Evolutionary conservation across 2,113 vertebrate genomes (phyloP), one percentile per base, ranked within the genome.

Genomic region (Excalfactoria chinensis): DNA sequence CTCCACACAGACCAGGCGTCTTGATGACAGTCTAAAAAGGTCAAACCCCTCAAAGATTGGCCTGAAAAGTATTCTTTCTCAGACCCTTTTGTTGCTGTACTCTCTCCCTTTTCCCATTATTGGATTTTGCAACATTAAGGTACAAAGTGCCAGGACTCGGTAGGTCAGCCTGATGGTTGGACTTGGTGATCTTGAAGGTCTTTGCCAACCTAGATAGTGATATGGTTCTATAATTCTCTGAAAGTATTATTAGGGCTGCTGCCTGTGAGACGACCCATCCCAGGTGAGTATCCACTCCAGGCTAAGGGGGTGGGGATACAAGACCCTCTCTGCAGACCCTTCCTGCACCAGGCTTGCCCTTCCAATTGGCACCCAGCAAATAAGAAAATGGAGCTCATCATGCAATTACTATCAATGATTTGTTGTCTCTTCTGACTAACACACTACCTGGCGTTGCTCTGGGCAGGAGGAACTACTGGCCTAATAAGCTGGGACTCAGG

Each of bases 11-110:
- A 64, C 63, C 64, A 88, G 66, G 43, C 15, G 2, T 13, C 58
- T 77, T 92, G 88, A 73, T 90, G 66, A 68, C 66, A 59, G 32
- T 46, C 73, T 76, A 55, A 59, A 37, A 74, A 78, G 62, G 80
- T 90, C 77, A 84, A 93, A 94, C 86, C 86, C 80, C 51, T 94
- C 86, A 90, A 88, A 93, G 41, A 32, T 71, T 88, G 86, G 48
- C 66, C 73, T 64, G 60, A 78, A 86, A 86, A 88, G 10, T 32
- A 13, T 3, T 53, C 37, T 84, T 59, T 21, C 51, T 43, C 34
- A 73, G 18, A 63, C 32, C 2, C 0, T 13, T 68, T 84, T 81
- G 66, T 74, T 80, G 86, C 66, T 70, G 46, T 41, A 70, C 6
- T 64, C 66, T 37, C 19, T 63, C 60, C 76, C 41, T 41, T 90